Evolutionary conservation across 2,888 invertebrate species (phyloP), one percentile per base, ranked within the genome.

Genomic region (Rotaria magnacalcarata): DNA sequence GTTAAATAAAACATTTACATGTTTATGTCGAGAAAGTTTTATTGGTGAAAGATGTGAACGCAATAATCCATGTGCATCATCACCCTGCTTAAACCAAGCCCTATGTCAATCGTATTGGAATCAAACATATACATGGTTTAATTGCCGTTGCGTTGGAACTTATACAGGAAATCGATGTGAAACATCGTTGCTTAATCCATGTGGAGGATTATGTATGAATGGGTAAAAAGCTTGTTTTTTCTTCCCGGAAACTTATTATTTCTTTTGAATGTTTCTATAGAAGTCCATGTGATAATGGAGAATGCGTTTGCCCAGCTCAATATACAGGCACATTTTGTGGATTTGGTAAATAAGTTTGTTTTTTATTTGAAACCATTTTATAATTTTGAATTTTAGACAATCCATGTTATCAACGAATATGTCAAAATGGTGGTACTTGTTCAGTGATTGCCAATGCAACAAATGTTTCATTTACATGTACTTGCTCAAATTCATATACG

Each of bases 41-140:
- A 84, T 85, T 41, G 87, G 87, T 80, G 50, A 50, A 41, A 47
- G 67, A 52, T 87, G 87, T 74, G 60, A 85, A 80, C 50, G 27
- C 34, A 80, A 47, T 47, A 60, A 87, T 41, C 85, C 54, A n/a
- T 87, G 87, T 54, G 14, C 43, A 47, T 43, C 84, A 75, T 21
- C 41, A 19, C 87, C 87, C 41, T 87, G 87, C 52, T 27, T 34
- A 47, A 80, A 80, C n/a, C 43, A 80, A n/a, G 80, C 10, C 6
- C 24, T 80, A n/a, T 80, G 80, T 80, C 80, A 80, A 80, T 3
- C 80, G 6, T 10, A 24, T 80, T 80, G 80, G 80, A 80, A 80
- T 80, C 24, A 1, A 47, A 47, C 80, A 47, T 11, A 80, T 14
- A 47, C 47, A 24, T 80, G 80, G 80, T 80, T 80, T n/a, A 47